A percentile compares a stretch with the other conserved stretches of the same genome.
phyloP scores from a whole-genome alignment of 2,797 vertebrate genomes.

The Acanthis flammea region DNA sequence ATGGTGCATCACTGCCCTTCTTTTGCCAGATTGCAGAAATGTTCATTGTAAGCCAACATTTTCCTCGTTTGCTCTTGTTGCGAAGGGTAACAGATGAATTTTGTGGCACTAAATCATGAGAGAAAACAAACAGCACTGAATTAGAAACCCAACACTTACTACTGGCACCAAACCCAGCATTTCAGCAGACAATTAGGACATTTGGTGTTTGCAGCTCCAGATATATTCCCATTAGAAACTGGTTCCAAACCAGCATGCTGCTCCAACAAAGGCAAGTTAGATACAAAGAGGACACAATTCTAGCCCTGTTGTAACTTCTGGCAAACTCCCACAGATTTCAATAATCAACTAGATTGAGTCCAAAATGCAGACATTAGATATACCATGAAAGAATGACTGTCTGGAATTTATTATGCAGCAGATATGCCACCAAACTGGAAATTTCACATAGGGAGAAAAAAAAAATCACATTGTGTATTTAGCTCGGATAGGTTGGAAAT shows the following conservation, averaged over 20 bases:
- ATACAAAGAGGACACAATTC: background rate
- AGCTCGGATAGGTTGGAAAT: constrained; percentile 65
- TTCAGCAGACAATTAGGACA: constrained; percentile 46
- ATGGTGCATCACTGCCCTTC: background rate
- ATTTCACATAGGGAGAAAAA: constrained; percentile 51
- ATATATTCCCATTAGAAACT: constrained; percentile 17
- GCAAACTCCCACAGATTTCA: constrained; percentile 53
- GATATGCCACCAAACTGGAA: constrained; percentile 76
- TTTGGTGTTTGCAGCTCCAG: constrained; percentile 23
- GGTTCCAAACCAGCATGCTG: constrained; percentile 21
- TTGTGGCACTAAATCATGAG: background rate
- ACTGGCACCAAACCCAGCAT: constrained; percentile 21
- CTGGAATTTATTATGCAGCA: constrained; percentile 76
- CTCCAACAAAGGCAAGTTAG: constrained; percentile 36
- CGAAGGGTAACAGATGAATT: background rate
- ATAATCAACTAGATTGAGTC: constrained; percentile 32
- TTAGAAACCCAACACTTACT: background rate
- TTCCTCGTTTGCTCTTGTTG: constrained; percentile 7
- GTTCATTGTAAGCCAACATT: background rate
- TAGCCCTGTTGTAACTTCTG: background rate
- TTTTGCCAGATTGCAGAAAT: background rate
- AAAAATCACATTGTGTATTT: constrained; percentile 55
- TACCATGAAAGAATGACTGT: constrained; percentile 59
- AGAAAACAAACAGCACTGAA: constrained; percentile 24
- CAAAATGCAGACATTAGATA: constrained; percentile 61